Percentiles rank a stretch among this genome's conserved stretches.
Conservation (phyloP, 2,888 invertebrate species). For the Periphyllus acericola region DNA sequence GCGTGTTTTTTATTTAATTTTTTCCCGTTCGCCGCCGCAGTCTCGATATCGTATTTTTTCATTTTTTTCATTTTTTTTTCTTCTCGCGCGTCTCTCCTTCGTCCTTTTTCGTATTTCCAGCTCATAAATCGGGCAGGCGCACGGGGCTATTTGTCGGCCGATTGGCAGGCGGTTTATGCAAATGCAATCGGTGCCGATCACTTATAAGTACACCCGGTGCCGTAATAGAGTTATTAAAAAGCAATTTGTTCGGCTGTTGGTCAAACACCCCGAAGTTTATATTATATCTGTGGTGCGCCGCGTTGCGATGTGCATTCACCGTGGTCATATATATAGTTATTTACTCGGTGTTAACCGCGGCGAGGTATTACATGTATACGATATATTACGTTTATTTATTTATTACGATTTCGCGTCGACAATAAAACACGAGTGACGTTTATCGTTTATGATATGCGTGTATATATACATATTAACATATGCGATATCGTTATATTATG, state of each 20-base stretch:
- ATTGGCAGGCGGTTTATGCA: constrained; percentile 33
- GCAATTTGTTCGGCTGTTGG: constrained; percentile 29
- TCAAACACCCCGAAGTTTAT: not conserved
- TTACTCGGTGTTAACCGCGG: not conserved
- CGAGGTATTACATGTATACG: no score
- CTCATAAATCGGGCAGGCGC: constrained; percentile 23
- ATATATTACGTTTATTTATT: no score
- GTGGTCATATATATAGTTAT: not conserved
- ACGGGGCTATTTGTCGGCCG: constrained; percentile 19
- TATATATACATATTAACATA: no score
- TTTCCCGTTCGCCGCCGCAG: not conserved
- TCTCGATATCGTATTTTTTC: not conserved
- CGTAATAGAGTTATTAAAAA: constrained; percentile 53
- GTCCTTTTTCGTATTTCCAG: not conserved
- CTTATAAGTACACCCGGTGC: not conserved
- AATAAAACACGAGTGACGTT: no score
- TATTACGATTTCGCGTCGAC: no score
- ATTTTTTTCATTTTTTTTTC: no score
- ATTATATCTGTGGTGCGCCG: no score
- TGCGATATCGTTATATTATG: no score
- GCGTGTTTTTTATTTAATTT: no score
- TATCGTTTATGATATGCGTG: no score
- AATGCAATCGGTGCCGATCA: constrained; percentile 4
- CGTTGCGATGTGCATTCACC: not conserved
- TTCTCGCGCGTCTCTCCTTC: not conserved